Evolutionary conservation across 2,797 vertebrate species (phyloP), one percentile per base, ranked within the genome.

Genomic region (Sebastes kiyomatsui): DNA sequence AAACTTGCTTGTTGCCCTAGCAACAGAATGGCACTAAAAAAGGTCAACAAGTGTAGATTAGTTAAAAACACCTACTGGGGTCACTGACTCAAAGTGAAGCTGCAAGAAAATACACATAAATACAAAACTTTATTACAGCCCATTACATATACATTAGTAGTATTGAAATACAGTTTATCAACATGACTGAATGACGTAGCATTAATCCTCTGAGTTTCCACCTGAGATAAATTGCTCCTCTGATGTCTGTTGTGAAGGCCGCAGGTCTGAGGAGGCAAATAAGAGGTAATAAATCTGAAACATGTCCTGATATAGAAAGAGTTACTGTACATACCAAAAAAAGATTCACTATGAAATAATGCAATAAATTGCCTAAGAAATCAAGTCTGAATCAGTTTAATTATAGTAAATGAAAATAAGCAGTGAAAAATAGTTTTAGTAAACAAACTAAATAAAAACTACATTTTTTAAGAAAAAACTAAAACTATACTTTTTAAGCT

Each of bases 261-360:
- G 83, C 30, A 95, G 77, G 76, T 95, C 95, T 96, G 84, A 49
- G 42, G 38, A 79, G 49, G 18, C 5, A 78, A 67, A 58, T 46
- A 5, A 46, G 7, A 61, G 10, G 18, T 20, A 46, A 14, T 38
- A 0, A 38, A 38, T 38, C 10, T 38, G 8, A 72, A 66, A 74
- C 6, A 10, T 49, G 32, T 25, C 6, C 46, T n/a, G n/a, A 68
- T n/a, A 54, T 1, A 32, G 1, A 32, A 46, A 32, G 5, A 28
- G 27, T 52, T 27, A 25, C 22, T 35, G 12, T 38, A 80, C 7
- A 23, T 38, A 38, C 33, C 1, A 14, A 71, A 65, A 22, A 28
- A 42, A 20, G 10, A 49, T 5, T 49, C 8, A 23, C 23, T 55
- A 3, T 55, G 25, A 49, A 60, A 55, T 54, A 54, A 10, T 9